Evolutionary conservation across 1,140 invertebrate species (phyloP), one percentile per base, ranked within the genome.

Genomic region (Tyrophagus putrescentiae): DNA sequence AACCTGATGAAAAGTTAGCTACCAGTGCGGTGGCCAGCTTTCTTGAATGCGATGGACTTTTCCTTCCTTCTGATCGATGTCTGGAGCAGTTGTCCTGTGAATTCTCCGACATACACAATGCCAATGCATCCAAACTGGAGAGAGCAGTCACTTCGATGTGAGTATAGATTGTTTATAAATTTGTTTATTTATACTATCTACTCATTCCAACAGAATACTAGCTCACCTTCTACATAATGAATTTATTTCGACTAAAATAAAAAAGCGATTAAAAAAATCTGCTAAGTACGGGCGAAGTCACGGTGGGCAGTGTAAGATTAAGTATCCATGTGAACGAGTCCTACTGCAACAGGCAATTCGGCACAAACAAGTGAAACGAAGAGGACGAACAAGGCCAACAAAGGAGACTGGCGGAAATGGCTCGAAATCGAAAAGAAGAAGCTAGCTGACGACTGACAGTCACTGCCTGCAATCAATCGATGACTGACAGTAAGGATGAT

Each of bases 31-130:
- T 71, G 64, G 69, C 70, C 2, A 68, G 64, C 32, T 71, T 69
- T 60, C 54, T 71, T 16, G 64, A 68, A 16, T 70, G 69, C 44
- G 68, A 70, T 60, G 62, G 70, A 2, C 58, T 72, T 13, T 67
- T 67, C 3, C 63, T 45, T 13, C 18, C 63, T 3, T 57, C 63
- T 28, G 68, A 66, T 32, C 64, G 65, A 41, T 70, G 70, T 58
- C 63, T 73, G 58, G 70, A 72, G 57, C 64, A 68, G 1, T 65
- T 72, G 0, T 65, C 68, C 7, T 68, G 76, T 60, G 71, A 76
- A 65, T 67, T 70, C 44, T 70, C 69, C 48, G 70, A 76, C 57
- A 71, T 68, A 11, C 41, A 41, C 27, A 69, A 73, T 62, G 62
- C 72, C 69, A 72, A 71, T 48, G 69, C 68, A 61, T 58, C 60